Evolutionary conservation across 2,888 invertebrate genomes (phyloP), one percentile per base, ranked within the genome.

Genomic region (Megalurothrips usitatus): DNA sequence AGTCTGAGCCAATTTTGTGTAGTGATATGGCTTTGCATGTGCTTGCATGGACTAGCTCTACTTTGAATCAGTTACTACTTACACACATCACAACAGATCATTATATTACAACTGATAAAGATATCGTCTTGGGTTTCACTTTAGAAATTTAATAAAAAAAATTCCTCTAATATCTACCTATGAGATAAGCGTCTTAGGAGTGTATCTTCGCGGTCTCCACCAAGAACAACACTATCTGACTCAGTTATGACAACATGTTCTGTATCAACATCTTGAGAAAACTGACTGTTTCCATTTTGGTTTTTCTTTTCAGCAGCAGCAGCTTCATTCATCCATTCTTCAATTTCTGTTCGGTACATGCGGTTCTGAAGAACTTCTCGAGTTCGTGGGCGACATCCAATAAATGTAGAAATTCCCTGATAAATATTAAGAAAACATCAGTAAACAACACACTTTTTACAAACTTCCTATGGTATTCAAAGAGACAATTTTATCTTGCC

Each of bases 281-380:
- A 75, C 26, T 26, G 68, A 23, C 23, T 23, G 9, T 75, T 75
- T 23, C 49, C 79, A 34, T 58, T 79, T 49, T 79, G 58, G 26
- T 28, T 26, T 81, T 84, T 84, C 82, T 85, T 86, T 85, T 91
- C 91, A 82, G 88, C 88, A 28, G 89, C 88, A 79, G 92, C 91
- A 1, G 92, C 93, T 85, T 94, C 93, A 0, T 90, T 88, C 52
- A 94, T 87, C 94, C 94, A 94, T 85, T 92, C 91, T 83, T 90
- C 90, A 85, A 94, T 94, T 85, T 94, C 94, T 12, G 89, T 86
- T 83, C 91, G 91, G 86, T 94, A 94, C 94, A 94, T 94, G 84
- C 92, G 89, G 83, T 92, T 88, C 85, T 94, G 94, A 34, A 94
- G 88, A 17, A 94, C 93, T 85, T 94, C 94, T 84, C 93, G 90